Base-by-base conservation (phyloP, 2,888 invertebrate genomes). In the Dryobotodes eremita region DNA sequence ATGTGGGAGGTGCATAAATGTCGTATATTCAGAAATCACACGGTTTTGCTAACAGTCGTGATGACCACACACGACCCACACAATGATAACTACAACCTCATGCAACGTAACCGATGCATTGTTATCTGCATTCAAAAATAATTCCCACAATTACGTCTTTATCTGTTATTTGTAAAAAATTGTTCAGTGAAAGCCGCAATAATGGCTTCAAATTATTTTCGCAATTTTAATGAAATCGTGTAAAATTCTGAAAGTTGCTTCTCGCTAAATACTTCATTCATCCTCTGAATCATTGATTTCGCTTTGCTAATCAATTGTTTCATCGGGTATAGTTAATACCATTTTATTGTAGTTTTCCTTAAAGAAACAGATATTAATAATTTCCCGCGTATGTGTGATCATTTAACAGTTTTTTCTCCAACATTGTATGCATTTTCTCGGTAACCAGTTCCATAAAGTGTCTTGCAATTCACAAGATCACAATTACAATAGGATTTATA, bases 61-160 rank as follows among this genome's bases (percentile, higher is more conserved):
- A 89, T 90, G 90, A 88, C 89, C 86, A 89, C 89, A 91, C 86
- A 85, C 79, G 80, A 75, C 50, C 83, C 81, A 75, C 70, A 85
- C 87, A 85, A 85, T 84, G 81, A 86, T 75, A 86, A 86, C 75
- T 79, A 84, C 71, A 64, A 71, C 73, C 71, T 81, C 82, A 77
- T 77, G 75, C 79, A 84, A 92, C 88, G 91, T 92, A 94, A 94
- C 90, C 81, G 78, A 85, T 83, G 90, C 84, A 94, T 94, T 94
- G 94, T 94, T 92, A 87, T 88, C 85, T 83, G 81, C 82, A 82
- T 87, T 90, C 85, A 89, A 89, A 90, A 90, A 84, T 81, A 64
- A 84, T 93, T 94, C 94, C 85, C 94, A 94, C 91, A 89, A 91
- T 93, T 92, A 92, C 80, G 85, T 90, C 75, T 91, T 90, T 90